These are phyloP conservation scores for Pectinophora gossypiella DNA, from an alignment of 1,140 invertebrate genomes.

Conservation along the genomic window DNA sequence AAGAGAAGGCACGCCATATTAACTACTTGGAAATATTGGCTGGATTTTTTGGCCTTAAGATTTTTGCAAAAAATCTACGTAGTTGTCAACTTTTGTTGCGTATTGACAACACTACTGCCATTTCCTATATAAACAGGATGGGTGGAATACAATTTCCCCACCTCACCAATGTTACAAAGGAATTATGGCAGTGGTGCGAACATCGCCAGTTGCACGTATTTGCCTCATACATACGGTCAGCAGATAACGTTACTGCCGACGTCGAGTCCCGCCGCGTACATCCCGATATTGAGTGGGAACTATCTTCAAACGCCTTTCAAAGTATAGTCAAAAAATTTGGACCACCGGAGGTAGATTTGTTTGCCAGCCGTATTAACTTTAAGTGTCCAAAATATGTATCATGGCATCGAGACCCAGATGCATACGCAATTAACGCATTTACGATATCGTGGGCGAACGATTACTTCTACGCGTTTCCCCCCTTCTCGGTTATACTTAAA, in stretches of 20 bases:
- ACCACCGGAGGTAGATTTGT: too few species aligned
- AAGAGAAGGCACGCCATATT: constrained; percentile 16
- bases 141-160: constrained; percentile 7
- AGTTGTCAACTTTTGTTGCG: constrained; percentile 21
- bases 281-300: constrained; percentile 2
- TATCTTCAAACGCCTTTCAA: neutral
- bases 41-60: constrained; percentile 10
- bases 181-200: constrained; percentile 9
- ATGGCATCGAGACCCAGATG: too few species aligned
- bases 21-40: constrained; percentile 11
- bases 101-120: constrained; percentile 10
- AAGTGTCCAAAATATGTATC: too few species aligned
- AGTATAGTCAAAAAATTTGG: neutral
- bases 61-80: constrained; percentile 10
- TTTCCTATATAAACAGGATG: neutral
- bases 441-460: too few species aligned
- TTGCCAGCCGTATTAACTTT: too few species aligned
- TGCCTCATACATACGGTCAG: constrained; percentile 3
- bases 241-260: constrained; percentile 2
- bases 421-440: too few species aligned
- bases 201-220: neutral
- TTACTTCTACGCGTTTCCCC: too few species aligned
- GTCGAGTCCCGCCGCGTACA: neutral
- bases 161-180: neutral
- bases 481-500: too few species aligned